A percentile compares a stretch with the other conserved stretches of the same genome.
Conservation (phyloP, 2,888 invertebrate genomes). For the Aquatica leii region DNA sequence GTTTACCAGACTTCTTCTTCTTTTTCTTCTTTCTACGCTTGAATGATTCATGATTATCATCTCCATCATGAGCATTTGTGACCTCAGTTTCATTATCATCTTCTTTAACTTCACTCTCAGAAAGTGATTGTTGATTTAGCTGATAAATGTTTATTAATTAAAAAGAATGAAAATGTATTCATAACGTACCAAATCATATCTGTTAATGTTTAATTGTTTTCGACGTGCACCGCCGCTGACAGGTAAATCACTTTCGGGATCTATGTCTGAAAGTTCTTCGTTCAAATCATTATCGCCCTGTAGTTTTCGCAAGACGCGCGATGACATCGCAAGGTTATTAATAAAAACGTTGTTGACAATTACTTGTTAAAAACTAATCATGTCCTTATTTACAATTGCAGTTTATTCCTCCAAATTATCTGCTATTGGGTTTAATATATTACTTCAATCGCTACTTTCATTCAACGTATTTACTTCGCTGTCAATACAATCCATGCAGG, state of each 20-base stretch:
- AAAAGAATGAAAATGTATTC: background rate
- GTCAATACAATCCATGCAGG: slow-evolving; percentile 1
- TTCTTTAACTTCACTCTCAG: slow-evolving; percentile 75
- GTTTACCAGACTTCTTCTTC: slow-evolving; percentile 70
- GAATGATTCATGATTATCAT: slow-evolving; percentile 60
- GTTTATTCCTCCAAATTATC: background rate
- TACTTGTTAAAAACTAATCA: background rate
- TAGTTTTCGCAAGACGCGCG: slow-evolving; percentile 71
- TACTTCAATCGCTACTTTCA: background rate
- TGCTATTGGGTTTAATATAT: background rate
- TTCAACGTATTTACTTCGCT: slow-evolving; percentile 6
- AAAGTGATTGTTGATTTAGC: slow-evolving; percentile 73
- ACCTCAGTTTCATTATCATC: slow-evolving; percentile 73
- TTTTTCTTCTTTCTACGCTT: slow-evolving; percentile 70
- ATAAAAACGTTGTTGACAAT: background rate
- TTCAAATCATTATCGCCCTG: slow-evolving; percentile 66
- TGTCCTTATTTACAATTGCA: background rate
- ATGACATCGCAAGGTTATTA: slow-evolving; percentile 64
- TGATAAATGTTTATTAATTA: slow-evolving; percentile 49
- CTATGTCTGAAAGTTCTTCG: slow-evolving; percentile 63
- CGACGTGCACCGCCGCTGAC: slow-evolving; percentile 63
- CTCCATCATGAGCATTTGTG: slow-evolving; percentile 63
- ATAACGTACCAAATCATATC: slow-evolving; percentile 74
- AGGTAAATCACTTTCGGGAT: slow-evolving; percentile 61
- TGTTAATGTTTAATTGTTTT: slow-evolving; percentile 70